These are phyloP conservation scores for Talpa occidentalis DNA, from an alignment of 2,113 vertebrate species.

Conservation along the genomic window DNA sequence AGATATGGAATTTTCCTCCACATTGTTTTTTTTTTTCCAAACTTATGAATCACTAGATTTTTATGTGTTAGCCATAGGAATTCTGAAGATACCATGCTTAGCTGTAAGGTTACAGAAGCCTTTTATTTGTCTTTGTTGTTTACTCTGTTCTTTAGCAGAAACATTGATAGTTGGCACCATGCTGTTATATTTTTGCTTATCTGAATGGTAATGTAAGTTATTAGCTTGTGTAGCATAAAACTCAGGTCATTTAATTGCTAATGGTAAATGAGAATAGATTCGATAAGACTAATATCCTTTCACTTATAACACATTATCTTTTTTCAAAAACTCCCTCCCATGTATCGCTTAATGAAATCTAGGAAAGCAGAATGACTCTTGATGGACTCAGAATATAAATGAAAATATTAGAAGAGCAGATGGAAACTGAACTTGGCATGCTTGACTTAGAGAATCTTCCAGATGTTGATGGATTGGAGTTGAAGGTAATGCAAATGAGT, in stretches of 20 bases:
- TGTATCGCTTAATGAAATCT: conserved; percentile 29
- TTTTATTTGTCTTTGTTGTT: neutral
- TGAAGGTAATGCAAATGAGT: neutral
- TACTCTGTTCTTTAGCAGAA: neutral
- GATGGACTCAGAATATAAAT: neutral
- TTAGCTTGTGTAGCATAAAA: neutral
- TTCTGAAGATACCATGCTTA: neutral
- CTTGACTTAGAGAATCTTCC: neutral
- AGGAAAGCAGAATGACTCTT: neutral
- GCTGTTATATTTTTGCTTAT: neutral
- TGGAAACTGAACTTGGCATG: neutral
- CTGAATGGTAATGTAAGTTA: neutral
- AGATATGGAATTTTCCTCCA: neutral
- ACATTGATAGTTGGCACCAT: neutral
- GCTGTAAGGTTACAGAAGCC: neutral
- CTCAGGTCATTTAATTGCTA: neutral
- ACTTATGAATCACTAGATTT: neutral
- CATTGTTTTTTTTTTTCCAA: neutral
- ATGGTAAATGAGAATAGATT: conserved; percentile 20
- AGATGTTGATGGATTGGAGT: neutral
- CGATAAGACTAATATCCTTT: neutral
- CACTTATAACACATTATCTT: neutral
- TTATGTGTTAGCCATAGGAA: neutral
- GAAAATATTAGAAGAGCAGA: neutral
- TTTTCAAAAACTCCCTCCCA: neutral